phyloP scores from a whole-genome alignment of 2,888 invertebrate genomes.

The Lasioglossum lativentre region DNA sequence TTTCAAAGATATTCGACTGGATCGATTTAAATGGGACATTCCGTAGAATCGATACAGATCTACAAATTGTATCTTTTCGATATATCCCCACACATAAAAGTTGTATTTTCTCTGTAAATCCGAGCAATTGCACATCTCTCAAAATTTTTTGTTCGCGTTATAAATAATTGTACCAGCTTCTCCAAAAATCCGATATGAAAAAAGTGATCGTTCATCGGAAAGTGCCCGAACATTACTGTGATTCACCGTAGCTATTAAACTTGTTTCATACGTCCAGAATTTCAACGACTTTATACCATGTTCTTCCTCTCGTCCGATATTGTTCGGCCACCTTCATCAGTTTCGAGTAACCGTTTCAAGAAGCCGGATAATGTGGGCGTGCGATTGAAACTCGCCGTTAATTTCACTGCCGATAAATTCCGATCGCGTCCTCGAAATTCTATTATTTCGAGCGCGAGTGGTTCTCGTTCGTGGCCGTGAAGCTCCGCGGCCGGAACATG shows the following conservation, averaged over 20 bases:
- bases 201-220: too few species aligned
- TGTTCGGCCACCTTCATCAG: not conserved
- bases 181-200: too few species aligned
- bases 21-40: too few species aligned
- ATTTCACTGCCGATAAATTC: slow-evolving; percentile 5
- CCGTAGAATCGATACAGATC: too few species aligned
- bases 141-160: too few species aligned
- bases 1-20: too few species aligned
- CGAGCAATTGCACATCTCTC: too few species aligned
- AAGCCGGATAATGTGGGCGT: not conserved
- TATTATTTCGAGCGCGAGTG: not conserved
- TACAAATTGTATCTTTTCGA: too few species aligned
- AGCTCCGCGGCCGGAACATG: slow-evolving; percentile 11
- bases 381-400: slow-evolving; percentile 4
- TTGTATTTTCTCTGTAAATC: too few species aligned
- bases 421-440: slow-evolving; percentile 1
- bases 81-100: too few species aligned
- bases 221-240: too few species aligned
- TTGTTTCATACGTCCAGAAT: not conserved
- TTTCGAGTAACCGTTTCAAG: not conserved
- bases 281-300: not conserved
- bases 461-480: not conserved
- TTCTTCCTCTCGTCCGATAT: not conserved
- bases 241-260: not conserved
- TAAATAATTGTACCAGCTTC: too few species aligned